A percentile compares a stretch with the other conserved stretches of the same genome.
These are phyloP conservation scores for Calephelis nemesis DNA, from an alignment of 1,140 invertebrate species.

Conservation along the genomic window DNA sequence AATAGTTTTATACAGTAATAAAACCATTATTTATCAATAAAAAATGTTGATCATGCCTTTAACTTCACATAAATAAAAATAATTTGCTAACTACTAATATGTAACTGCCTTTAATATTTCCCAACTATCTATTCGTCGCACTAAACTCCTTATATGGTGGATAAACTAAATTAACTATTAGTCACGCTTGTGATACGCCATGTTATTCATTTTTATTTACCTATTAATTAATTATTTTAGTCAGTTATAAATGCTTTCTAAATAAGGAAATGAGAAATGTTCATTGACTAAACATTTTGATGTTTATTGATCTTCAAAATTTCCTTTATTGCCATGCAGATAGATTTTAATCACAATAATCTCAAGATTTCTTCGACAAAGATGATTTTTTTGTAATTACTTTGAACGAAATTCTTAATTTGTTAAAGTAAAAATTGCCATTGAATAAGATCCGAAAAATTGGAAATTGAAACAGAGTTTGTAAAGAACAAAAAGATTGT, in stretches of 20 bases:
- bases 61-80: no score
- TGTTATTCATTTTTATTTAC: constrained; percentile 42
- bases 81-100: no score
- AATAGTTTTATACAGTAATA: no score
- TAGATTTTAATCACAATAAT: background rate
- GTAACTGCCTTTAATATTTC: background rate
- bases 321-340: background rate
- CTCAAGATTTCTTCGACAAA: background rate
- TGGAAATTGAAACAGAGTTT: background rate
- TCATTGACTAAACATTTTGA: background rate
- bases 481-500: no score
- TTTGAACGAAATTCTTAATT: background rate
- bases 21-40: no score
- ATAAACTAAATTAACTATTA: constrained; percentile 49
- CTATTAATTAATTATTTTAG: constrained; percentile 1
- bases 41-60: no score
- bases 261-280: background rate
- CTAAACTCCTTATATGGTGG: constrained; percentile 43
- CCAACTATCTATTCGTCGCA: constrained; percentile 41
- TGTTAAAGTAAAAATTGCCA: background rate
- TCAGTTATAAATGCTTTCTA: constrained; percentile 5
- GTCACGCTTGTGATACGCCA: constrained; percentile 50
- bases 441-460: background rate
- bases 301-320: background rate
- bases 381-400: background rate